phyloP scores from a whole-genome alignment of 2,797 vertebrate genomes.

The Hipposideros larvatus region DNA sequence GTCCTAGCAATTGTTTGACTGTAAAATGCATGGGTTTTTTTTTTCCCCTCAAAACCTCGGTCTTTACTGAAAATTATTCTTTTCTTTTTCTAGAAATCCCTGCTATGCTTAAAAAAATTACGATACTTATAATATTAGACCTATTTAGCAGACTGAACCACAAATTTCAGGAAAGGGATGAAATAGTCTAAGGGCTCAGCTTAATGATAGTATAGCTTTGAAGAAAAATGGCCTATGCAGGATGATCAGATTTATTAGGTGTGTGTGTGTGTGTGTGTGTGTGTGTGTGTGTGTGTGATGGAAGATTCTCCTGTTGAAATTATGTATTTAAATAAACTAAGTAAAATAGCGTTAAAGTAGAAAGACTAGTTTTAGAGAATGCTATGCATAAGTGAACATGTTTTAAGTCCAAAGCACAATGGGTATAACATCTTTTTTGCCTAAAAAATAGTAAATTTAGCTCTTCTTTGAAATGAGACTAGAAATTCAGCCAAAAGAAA shows the following conservation, averaged over 20 bases:
- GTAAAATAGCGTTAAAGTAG: neutral
- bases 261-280: too few species aligned
- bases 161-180: neutral
- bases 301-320: neutral
- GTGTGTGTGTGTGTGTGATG: neutral
- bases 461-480: constrained; percentile 59
- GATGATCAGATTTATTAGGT: neutral
- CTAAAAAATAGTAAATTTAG: constrained; percentile 53
- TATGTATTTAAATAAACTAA: constrained; percentile 31
- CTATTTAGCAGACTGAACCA: neutral
- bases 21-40: neutral
- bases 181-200: neutral
- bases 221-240: neutral
- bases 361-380: neutral
- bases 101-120: neutral
- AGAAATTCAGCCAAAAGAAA: constrained; percentile 49
- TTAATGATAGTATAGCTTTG: neutral
- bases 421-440: constrained; percentile 43
- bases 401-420: constrained; percentile 61
- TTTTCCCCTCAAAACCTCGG: neutral
- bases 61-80: neutral
- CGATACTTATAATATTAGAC: neutral
- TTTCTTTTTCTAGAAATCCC: neutral
- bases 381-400: neutral
- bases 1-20: neutral